Evolutionary conservation across 1,140 invertebrate species (phyloP), one percentile per base, ranked within the genome.

Genomic region (Fopius arisanus): DNA sequence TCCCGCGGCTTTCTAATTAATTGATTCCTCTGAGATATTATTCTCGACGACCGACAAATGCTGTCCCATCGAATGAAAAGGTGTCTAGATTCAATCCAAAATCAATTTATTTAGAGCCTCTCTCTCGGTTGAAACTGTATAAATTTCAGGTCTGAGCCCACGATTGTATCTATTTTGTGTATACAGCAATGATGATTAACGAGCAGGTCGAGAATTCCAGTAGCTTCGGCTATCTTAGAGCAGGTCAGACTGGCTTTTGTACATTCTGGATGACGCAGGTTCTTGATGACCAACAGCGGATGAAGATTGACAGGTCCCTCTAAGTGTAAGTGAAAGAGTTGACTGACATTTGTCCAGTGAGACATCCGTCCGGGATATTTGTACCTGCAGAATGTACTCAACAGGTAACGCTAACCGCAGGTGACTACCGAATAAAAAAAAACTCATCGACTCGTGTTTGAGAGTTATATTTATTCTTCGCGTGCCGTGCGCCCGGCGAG

Each of bases 381-480:
- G 70, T 62, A 63, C 51, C 62, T 33, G 63, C 28, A 28, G n/a
- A 66, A 66, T 66, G 40, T 66, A 54, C 65, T 67, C 33, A 67
- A 37, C 31, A 37, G 65, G 62, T 66, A 37, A 63, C 26, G 29
- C 37, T 51, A 51, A 3, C n/a, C 43, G 43, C 9, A 65, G 23
- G 23, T 67, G 71, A 73, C 71, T 73, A 67, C 71, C 63, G 71
- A 48, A 59, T 67, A 73, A 54, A n/a, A 43, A 54, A 72, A 72
- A 51, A 16, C 63, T 59, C 31, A 31, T 67, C 26, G 43, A 12
- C 54, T 59, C 54, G 54, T 59, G 54, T 59, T 59, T 59, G 21
- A n/a, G 23, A 1, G 19, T 26, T 26, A 26, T 59, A 14, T 59
- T 59, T 59, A 59, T 28, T 59, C 23, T 59, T 62, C 23, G 31